These are phyloP conservation scores for Crossoptilon crossoptilon DNA, from an alignment of 2,797 vertebrate species.

Conservation along the genomic window DNA sequence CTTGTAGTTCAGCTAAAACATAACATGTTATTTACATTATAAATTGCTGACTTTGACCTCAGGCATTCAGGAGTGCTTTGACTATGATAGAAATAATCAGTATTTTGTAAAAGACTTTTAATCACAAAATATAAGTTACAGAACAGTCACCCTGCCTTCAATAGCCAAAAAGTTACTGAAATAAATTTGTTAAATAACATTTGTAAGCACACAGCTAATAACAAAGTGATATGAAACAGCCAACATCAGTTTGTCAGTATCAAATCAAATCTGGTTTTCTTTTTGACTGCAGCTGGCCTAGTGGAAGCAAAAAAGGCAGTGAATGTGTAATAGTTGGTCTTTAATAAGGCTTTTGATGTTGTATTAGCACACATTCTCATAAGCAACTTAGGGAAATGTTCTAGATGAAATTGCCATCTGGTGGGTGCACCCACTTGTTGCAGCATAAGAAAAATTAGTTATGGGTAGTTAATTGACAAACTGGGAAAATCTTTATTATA, in stretches of 20 bases:
- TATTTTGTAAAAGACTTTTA: background rate
- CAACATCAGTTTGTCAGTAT: background rate
- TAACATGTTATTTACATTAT: background rate
- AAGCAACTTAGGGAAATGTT: constrained; percentile 16
- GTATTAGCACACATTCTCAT: background rate
- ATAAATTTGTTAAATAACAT: background rate
- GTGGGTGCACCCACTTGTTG: constrained; percentile 32
- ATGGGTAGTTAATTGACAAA: background rate
- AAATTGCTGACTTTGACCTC: background rate
- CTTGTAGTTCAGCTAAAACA: background rate
- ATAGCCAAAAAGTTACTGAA: background rate
- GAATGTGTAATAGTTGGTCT: background rate
- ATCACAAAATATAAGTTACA: background rate
- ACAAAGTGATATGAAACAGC: background rate
- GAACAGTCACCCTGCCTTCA: background rate
- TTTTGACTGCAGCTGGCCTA: background rate
- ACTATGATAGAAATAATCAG: background rate
- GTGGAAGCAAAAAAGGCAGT: background rate
- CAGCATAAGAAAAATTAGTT: background rate
- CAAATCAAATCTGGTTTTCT: background rate
- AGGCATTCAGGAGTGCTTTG: background rate
- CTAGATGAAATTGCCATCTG: constrained; percentile 49
- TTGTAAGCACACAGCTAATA: background rate
- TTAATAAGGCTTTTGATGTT: constrained; percentile 25
- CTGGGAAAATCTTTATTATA: background rate